Evolutionary conservation across 1,140 invertebrate species (phyloP).

Genomic region (Metaphire vulgaris): DNA sequence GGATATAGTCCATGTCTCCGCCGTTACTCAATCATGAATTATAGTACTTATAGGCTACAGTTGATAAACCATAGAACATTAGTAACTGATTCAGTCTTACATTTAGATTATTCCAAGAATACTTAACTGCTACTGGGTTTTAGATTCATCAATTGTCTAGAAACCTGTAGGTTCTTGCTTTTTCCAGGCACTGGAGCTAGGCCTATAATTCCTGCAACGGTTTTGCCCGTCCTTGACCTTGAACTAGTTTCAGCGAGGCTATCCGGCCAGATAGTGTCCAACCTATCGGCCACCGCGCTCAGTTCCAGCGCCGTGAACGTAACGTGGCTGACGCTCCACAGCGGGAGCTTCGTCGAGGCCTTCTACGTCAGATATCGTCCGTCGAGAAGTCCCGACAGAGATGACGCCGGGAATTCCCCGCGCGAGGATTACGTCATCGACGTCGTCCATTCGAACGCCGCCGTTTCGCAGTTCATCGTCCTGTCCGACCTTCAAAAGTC

Average conservation of each 20-base stretch:
- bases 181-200: no score
- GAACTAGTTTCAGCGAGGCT: background rate
- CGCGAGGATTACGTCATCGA: slow-evolving; percentile 30
- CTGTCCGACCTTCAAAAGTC: slow-evolving; percentile 70
- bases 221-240: background rate
- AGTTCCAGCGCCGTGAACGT: slow-evolving; percentile 74
- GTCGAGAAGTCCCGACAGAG: background rate
- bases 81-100: no score
- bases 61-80: no score
- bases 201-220: background rate
- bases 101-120: no score
- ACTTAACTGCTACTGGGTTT: no score
- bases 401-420: background rate
- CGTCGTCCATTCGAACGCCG: slow-evolving; percentile 41
- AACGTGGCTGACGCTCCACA: slow-evolving; percentile 67
- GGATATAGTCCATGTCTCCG: no score
- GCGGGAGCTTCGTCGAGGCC: slow-evolving; percentile 64
- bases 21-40: no score
- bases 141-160: no score
- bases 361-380: slow-evolving; percentile 78
- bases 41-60: no score
- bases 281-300: slow-evolving; percentile 59
- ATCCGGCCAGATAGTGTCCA: background rate
- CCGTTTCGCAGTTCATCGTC: slow-evolving; percentile 58
- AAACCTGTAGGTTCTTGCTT: no score